Base-by-base conservation (phyloP, 2,797 vertebrate genomes). In the Aphelocoma californica region DNA sequence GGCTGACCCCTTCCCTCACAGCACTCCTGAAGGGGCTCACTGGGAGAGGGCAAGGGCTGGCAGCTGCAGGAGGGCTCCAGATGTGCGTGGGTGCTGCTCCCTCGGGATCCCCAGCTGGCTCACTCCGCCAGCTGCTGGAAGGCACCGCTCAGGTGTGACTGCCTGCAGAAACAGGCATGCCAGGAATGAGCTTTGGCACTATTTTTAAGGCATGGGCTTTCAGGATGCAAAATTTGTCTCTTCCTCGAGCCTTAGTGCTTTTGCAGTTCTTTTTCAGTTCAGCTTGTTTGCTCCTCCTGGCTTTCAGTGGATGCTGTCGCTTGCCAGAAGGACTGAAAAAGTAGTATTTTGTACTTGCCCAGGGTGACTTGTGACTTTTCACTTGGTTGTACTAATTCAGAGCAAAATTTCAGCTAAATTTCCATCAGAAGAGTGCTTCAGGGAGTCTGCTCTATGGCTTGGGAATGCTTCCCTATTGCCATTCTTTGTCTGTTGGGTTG, bases 41-140 rank as follows among this genome's bases (percentile, higher is more conserved):
- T 29, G n/a, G 32, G 31, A 45, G 31, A 73, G 64, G 38, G 47
- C 31, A 47, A 9, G 66, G 73, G 83, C 32, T 61, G 90, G 69
- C 3, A 8, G 67, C 65, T 62, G 72, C 70, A 25, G 80, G 42
- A 81, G 71, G 50, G 69, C 65, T 96, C 86, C 95, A 95, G 93
- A 97, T 98, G 95, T 95, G 91, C 2, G 9, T 85, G 86, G 94
- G 45, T 62, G 73, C 95, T 88, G 89, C 65, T 19, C 48, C 79
- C 65, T 10, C 0, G 6, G 64, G 88, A 34, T 79, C 40, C 57
- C 21, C 32, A 34, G 53, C 67, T 1, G 2, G 57, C 62, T 78
- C 3, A 4, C 26, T 31, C 69, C 0, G 2, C 73, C 3, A 7
- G 91, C 91, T 20, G 44, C 95, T 90, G 86, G 70, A 86, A 86